Base-by-base conservation (phyloP, 2,797 vertebrate genomes). In the Chaenodraco wilsoni region DNA sequence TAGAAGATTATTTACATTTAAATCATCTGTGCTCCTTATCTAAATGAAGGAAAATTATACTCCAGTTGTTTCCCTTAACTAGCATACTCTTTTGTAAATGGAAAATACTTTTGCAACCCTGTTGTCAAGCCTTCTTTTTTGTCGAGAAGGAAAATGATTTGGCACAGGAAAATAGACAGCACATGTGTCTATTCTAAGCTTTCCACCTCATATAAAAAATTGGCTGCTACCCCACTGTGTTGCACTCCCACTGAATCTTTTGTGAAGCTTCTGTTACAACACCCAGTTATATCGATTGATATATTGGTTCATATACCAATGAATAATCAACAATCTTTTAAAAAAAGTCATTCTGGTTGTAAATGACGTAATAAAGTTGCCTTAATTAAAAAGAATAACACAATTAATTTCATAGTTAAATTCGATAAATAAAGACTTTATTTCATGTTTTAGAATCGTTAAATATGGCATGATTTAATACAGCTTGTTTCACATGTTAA, bases 201-300 rank as follows among this genome's bases (percentile, higher is more conserved):
- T 75, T 79, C 60, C 55, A 31, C 86, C 76, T 84, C 74, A 40
- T 51, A 84, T 78, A 27, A 62, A 62, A 69, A 80, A 63, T 84
- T 90, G 83, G 79, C 84, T 58, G 9, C 23, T 61, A 51, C 74
- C 74, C 70, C 56, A 61, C 49, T 88, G 54, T 54, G 84, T 90
- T 79, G 88, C 79, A 83, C 84, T 75, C 88, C 89, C 83, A 90
- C 89, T 56, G 65, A 77, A 64, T 85, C 70, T 43, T 64, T 84
- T 81, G 76, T 77, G 75, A 83, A 77, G 77, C 81, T 49, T 86
- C 85, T 71, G 50, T 74, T 74, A 66, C 64, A 89, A 81, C 83
- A 70, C 62, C 57, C 63, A 31, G 58, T 67, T 79, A 62, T 67
- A 72, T 79, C 72, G 50, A 48, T 72, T 44, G 16, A 82, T 84